These are phyloP conservation scores for Apis mellifera DNA, from an alignment of 1,140 invertebrate genomes.

Conservation along the genomic window DNA sequence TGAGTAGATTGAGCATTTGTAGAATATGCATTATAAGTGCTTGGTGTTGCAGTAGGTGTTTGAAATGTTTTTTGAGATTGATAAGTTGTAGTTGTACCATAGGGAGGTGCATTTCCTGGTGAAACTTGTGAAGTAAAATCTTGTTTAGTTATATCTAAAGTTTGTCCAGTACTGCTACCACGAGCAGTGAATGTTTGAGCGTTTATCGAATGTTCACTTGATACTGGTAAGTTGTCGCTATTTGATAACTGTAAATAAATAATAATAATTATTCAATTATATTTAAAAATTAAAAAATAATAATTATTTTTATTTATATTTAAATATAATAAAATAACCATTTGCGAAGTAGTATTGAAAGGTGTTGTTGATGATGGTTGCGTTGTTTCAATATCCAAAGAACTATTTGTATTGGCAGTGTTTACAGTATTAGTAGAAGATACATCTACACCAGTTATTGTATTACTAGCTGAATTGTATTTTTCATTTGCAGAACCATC, in stretches of 20 bases:
- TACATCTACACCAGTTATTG: slow-evolving; percentile 73
- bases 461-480: slow-evolving; percentile 69
- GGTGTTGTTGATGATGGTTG: slow-evolving; percentile 69
- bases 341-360: slow-evolving; percentile 74
- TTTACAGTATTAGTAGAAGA: slow-evolving; percentile 71
- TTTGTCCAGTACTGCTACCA: slow-evolving; percentile 64
- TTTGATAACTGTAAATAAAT: slow-evolving; percentile 67
- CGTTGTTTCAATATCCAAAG: slow-evolving; percentile 75
- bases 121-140: slow-evolving; percentile 75
- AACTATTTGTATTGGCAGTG: slow-evolving; percentile 73
- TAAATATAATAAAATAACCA: slow-evolving; percentile 59
- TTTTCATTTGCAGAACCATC: slow-evolving; percentile 82
- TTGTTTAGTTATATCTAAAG: slow-evolving; percentile 73
- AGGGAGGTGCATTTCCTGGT: slow-evolving; percentile 71
- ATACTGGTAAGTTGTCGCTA: slow-evolving; percentile 70
- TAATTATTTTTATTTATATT: not conserved
- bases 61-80: slow-evolving; percentile 78
- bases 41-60: slow-evolving; percentile 70
- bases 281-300: not conserved
- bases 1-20: slow-evolving; percentile 72
- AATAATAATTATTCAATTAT: slow-evolving; percentile 6
- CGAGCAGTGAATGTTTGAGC: slow-evolving; percentile 72
- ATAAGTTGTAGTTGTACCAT: slow-evolving; percentile 70
- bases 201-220: slow-evolving; percentile 73
- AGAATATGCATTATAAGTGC: slow-evolving; percentile 76